A percentile compares a stretch with the other conserved stretches of the same genome.
Evolutionary conservation across 2,113 vertebrate genomes (phyloP).

Genomic region (Tyrannus savana): DNA sequence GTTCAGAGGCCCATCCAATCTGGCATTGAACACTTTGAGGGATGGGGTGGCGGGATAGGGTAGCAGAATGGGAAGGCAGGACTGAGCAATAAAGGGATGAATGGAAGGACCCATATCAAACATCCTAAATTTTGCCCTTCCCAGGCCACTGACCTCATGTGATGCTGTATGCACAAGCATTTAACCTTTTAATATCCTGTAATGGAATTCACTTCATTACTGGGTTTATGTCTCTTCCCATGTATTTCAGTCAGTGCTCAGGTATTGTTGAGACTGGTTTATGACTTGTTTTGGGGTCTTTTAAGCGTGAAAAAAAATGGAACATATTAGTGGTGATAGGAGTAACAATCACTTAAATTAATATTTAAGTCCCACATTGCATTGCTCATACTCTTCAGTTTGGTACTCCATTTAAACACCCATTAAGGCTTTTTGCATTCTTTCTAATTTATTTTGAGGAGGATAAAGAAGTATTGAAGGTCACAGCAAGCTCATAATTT

Average conservation of each 20-base stretch:
- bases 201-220: not conserved
- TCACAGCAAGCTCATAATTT: not conserved
- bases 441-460: not conserved
- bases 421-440: not conserved
- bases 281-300: not conserved
- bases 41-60: not conserved
- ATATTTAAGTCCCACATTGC: not conserved
- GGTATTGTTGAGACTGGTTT: not conserved
- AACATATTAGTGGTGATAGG: not conserved
- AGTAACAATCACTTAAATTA: not conserved
- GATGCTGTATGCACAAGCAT: accelerated
- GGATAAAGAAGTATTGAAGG: not conserved
- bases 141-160: not conserved
- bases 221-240: not conserved
- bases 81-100: not conserved
- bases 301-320: not conserved
- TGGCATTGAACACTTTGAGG: not conserved
- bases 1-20: not conserved
- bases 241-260: not conserved
- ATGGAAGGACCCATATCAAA: not conserved
- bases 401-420: not conserved
- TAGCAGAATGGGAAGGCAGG: not conserved
- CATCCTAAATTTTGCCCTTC: not conserved
- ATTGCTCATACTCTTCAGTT: not conserved
- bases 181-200: not conserved